Evolutionary conservation across 2,113 vertebrate genomes (phyloP), one percentile per base, ranked within the genome.

Genomic region (Formicarius rufipectus): DNA sequence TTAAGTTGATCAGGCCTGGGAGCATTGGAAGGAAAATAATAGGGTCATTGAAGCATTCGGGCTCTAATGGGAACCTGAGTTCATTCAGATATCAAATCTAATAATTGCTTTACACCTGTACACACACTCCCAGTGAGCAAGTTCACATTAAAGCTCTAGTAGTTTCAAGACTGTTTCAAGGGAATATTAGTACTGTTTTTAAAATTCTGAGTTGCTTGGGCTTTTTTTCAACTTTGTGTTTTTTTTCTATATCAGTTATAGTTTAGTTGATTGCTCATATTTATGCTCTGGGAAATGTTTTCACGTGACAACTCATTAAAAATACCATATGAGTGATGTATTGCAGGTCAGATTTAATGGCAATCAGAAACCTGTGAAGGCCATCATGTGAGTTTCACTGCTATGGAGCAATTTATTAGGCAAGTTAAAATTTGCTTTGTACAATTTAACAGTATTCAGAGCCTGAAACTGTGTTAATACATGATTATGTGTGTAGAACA

Each of bases 81-180:
- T 98, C 97, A 96, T 98, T 98, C 96, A 96, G 90, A 97, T 97
- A 98, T 93, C 97, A 97, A 96, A 97, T 98, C 93, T 96, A 98
- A 97, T 98, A 98, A 98, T 98, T 98, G 97, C 96, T 97, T 93
- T 97, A 98, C 98, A 98, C 97, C 97, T 98, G 96, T 97, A 97
- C 89, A 82, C 93, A 91, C 88, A 77, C 55, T 95, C 97, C 96
- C 97, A 91, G 78, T 53, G 97, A 97, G 97, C 52, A 84, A 97
- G 97, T 96, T 94, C 97, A 94, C 86, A 87, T 95, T 93, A 95
- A 94, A 95, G 81, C 71, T 97, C 97, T 90, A 92, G 89, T 86
- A 89, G 72, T 97, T 96, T 86, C 86, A 88, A 2, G 91, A 25
- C 22, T 67, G 31, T 50, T 97, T 90, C 42, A 12, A 89, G 81